Base-by-base conservation (phyloP, 2,888 invertebrate genomes). In the Megastigmus dorsalis region DNA sequence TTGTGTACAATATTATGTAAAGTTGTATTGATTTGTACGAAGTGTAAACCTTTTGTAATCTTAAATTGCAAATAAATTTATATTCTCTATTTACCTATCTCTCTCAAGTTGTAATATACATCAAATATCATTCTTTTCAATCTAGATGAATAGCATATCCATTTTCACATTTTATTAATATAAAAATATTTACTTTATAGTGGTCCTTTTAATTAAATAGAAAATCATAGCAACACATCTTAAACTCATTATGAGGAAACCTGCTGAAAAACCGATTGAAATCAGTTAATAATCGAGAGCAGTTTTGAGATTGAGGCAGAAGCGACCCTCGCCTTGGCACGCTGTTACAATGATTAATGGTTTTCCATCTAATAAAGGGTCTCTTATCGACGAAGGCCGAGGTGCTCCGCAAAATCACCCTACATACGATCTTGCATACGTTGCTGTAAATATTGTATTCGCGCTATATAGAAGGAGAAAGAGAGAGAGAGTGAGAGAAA, bases 321-420 rank as follows among this genome's bases (percentile, higher is more conserved):
- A 33, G 20, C n/a, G 41, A 52, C 2, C 33, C 28, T 43, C 28
- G 20, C 9, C n/a, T 43, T 5, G 30, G 20, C 30, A 45, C 26
- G n/a, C 10, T 15, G 20, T 55, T 48, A 20, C 23, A 18, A 66
- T 66, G 55, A 66, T 66, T 55, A 66, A 66, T 66, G 43, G 43
- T 54, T 23, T 33, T 9, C 30, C 28, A 30, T 54, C 30, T 54
- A 66, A 66, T 55, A 43, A 66, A 66, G 43, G 43, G n/a, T 30
- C 66, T 66, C n/a, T 66, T 66, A 66, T 66, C 55, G 30, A 7
- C 30, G 18, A 1, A 23, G 43, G 15, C 0, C 43, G 30, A 15
- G 5, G 9, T 18, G 28, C 52, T n/a, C 18, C 52, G 30, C n/a
- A 5, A 45, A 55, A 66, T 66, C 66, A 43, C 20, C 41, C 41